Evolutionary conservation across 2,888 invertebrate genomes (phyloP), one percentile per base, ranked within the genome.

Genomic region (Diplazon laetatorius): DNA sequence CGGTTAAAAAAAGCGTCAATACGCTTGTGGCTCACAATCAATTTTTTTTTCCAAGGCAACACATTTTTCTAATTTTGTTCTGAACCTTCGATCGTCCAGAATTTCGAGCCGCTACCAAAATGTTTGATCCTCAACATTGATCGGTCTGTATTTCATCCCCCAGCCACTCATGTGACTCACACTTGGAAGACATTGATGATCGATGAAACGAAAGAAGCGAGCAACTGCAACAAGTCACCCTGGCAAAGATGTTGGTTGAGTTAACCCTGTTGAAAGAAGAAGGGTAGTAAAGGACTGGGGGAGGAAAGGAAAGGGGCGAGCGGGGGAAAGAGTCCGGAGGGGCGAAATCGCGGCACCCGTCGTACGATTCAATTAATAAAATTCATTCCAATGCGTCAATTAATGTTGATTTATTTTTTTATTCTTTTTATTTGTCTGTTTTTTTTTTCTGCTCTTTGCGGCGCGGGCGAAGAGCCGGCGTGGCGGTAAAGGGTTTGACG

Each of bases 341-440:
- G 62, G 52, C 46, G 39, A 59, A 37, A 63, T 60, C 37, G 82
- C 83, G 72, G 81, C 86, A 74, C 72, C 85, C 83, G 69, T 75
- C 81, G 82, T 82, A 83, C 85, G 85, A 88, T 89, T 88, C 89
- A 89, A 90, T 90, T 90, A 89, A 90, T 89, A 88, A 89, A 89
- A 89, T 89, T 88, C 88, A 86, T 87, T 85, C 85, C 86, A 89
- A 89, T 87, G 87, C 88, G 84, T 87, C 87, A 87, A 87, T 89
- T 89, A 79, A 89, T 79, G n/a, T n/a, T n/a, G n/a, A n/a, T n/a
- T n/a, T n/a, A n/a, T n/a, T n/a, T n/a, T n/a, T n/a, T n/a, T n/a
- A n/a, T n/a, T n/a, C n/a, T n/a, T n/a, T n/a, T n/a, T n/a, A n/a
- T n/a, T n/a, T n/a, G n/a, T n/a, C n/a, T n/a, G n/a, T n/a, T n/a